A percentile compares a stretch with the other conserved stretches of the same genome.
Evolutionary conservation across 2,113 vertebrate genomes (phyloP).

Genomic region (Serinus canaria): DNA sequence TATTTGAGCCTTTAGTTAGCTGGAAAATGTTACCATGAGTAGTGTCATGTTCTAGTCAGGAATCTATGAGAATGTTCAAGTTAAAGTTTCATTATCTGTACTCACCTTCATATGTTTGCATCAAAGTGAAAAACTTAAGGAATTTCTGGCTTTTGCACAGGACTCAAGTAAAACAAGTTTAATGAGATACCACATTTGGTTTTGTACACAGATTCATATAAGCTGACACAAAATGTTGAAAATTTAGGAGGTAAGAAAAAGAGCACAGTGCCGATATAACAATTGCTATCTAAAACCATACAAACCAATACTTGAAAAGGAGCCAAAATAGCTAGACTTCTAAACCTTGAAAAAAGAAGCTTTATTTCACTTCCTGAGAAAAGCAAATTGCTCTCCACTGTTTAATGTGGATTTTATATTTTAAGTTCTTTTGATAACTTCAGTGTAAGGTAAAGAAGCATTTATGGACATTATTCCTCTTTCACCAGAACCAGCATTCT

Average conservation of each 20-base stretch:
- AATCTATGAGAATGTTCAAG: background rate
- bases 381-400: background rate
- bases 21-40: background rate
- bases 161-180: constrained; percentile 12
- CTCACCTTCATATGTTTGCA: constrained; percentile 38
- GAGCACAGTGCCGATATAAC: background rate
- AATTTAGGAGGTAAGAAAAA: background rate
- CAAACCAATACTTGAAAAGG: background rate
- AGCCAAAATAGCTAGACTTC: background rate
- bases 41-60: background rate
- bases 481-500: constrained; percentile 85
- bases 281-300: background rate
- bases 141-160: constrained; percentile 50
- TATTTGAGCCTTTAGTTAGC: background rate
- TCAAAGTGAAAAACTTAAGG: constrained; percentile 61
- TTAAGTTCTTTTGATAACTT: background rate
- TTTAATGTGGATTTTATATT: background rate
- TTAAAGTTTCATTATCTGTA: background rate
- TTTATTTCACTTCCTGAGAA: background rate
- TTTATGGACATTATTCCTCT: background rate
- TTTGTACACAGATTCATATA: background rate
- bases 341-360: background rate
- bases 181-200: constrained; percentile 3
- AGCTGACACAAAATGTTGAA: background rate
- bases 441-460: background rate